phyloP scores from a whole-genome alignment of 2,888 invertebrate species.

The Apoda limacodes region DNA sequence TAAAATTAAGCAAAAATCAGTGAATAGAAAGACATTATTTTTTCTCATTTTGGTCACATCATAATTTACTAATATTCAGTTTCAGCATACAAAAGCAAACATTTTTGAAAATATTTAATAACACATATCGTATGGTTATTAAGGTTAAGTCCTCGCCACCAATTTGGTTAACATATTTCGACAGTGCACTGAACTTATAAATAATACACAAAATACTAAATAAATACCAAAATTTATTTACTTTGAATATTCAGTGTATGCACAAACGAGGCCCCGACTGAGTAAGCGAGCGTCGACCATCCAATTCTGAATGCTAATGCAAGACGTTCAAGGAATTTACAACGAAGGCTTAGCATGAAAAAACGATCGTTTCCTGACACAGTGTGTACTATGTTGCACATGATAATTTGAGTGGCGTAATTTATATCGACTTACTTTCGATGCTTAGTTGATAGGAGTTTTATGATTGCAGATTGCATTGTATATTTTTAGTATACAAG shows the following conservation, averaged over 20 bases:
- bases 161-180: constrained; percentile 32
- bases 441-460: constrained; percentile 23
- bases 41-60: no score
- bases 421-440: constrained; percentile 14
- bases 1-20: no score
- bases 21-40: no score
- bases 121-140: constrained; percentile 29
- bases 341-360: constrained; percentile 30
- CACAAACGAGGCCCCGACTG: constrained; percentile 27
- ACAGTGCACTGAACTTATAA: constrained; percentile 36
- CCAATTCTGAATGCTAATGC: constrained; percentile 42
- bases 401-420: constrained; percentile 33
- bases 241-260: constrained; percentile 27
- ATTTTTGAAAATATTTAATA: no score
- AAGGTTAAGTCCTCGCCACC: constrained; percentile 28
- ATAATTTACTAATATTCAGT: no score
- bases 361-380: constrained; percentile 39
- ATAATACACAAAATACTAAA: constrained; percentile 24
- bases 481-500: constrained; percentile 15
- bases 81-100: no score
- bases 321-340: constrained; percentile 20
- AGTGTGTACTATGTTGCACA: constrained; percentile 33
- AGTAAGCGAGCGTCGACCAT: constrained; percentile 32
- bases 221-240: constrained; percentile 26
- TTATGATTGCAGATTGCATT: constrained; percentile 19